These are phyloP conservation scores for Illadopsis cleaveri DNA, from an alignment of 2,113 vertebrate species.

Conservation along the genomic window DNA sequence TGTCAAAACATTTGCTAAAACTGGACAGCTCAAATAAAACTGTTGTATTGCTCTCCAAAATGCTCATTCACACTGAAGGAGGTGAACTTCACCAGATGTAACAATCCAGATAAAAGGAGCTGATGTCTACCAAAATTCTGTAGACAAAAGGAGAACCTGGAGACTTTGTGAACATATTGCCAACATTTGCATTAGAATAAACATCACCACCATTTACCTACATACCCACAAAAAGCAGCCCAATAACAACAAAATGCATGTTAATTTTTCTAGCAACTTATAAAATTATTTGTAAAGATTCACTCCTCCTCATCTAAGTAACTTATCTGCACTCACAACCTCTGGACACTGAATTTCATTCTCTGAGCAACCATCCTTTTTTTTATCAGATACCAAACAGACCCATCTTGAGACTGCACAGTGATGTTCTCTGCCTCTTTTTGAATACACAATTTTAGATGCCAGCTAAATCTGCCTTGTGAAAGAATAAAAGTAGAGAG, in stretches of 20 bases:
- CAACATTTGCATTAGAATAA: not conserved
- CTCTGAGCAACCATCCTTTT: not conserved
- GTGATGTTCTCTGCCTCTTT: not conserved
- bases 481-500: not conserved
- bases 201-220: not conserved
- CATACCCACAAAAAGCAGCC: not conserved
- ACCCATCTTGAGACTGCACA: not conserved
- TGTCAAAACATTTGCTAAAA: not conserved
- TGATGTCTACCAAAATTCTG: not conserved
- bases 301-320: not conserved
- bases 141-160: not conserved
- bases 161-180: not conserved
- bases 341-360: not conserved
- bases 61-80: not conserved
- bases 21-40: not conserved
- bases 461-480: not conserved
- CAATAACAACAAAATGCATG: not conserved
- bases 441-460: not conserved
- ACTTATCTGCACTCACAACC: not conserved
- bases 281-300: not conserved
- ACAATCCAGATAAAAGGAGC: not conserved
- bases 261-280: not conserved
- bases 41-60: not conserved
- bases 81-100: not conserved
- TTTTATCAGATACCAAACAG: not conserved